Base-by-base conservation (phyloP, 2,113 vertebrate genomes). In the Hippocampus guttulatus region DNA sequence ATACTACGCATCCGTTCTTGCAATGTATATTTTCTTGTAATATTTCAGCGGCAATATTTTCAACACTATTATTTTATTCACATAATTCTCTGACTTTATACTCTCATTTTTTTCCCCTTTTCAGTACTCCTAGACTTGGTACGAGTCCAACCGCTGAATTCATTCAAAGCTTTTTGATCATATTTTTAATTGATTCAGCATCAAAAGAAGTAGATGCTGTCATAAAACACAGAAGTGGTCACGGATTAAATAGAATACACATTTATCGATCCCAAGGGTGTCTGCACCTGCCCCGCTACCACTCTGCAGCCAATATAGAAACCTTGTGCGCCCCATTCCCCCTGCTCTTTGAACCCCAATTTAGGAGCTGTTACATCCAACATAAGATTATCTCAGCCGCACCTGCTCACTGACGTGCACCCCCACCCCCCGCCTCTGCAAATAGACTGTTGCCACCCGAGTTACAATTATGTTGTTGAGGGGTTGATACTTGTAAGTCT, bases 401-500 rank as follows among this genome's bases (percentile, higher is more conserved):
- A 88, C 84, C 82, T 87, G 87, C 47, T 51, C 47, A 51, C 84
- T 55, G 15, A 69, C 1, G 75, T 78, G 63, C 82, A 61, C 75
- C 33, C 30, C 33, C 64, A 57, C 75, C 60, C 81, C 52, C 84
- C 76, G 63, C 75, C 81, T 64, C 86, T 86, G 84, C 67, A 87
- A 89, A 89, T 90, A 89, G 89, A 88, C 54, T 75, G 74, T 76
- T 77, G 70, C 71, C 71, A 51, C 71, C 82, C 60, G 38, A 21
- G 71, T 86, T 88, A 69, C 60, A 69, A 12, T 63, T 30, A 66
- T 61, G 80, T 83, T 74, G 75, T 85, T 49, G 78, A 85, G 64
- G n/a, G 55, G 23, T 38, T 85, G 78, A 75, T 76, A 20, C 25
- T 5, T 65, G 11, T 77, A 61, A 52, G 9, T 40, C 23, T 52